Evolutionary conservation across 2,888 invertebrate genomes (phyloP), one percentile per base, ranked within the genome.

Genomic region (Sphaeridia pumilis): DNA sequence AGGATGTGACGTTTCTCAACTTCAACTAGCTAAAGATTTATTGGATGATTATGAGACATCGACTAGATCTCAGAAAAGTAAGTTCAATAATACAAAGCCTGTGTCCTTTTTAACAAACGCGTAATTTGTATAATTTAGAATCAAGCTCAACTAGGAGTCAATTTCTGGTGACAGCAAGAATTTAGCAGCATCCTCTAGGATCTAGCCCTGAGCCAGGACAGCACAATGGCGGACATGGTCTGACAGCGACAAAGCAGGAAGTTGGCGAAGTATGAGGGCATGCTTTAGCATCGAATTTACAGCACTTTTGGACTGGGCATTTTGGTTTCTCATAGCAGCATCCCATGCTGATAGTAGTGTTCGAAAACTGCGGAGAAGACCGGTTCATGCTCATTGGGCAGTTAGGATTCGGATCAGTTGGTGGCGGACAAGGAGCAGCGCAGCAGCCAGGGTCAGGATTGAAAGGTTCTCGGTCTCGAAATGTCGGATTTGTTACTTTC

Each of bases 1-100:
- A 71, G 89, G 89, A 7, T 88, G 87, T 70, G 83, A 87, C 0
- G 88, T 88, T 67, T 87, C 87, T 10, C 90, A 90, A 72, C 84
- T 87, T 57, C 84, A 87, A 50, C 73, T 89, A 54, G 90, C 88
- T 2, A 87, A 87, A 20, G 31, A 31, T 31, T 7, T 14, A 31
- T 31, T 31, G 31, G 31, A 31, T 31, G 31, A 31, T 14, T 14
- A 31, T 14, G 14, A 31, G 31, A 10, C 14, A 14, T 31, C n/a
- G n/a, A n/a, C n/a, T n/a, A n/a, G n/a, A n/a, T n/a, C n/a, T n/a
- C n/a, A n/a, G n/a, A n/a, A n/a, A n/a, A n/a, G n/a, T n/a, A n/a
- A 14, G 31, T 31, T 31, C 14, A 14, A 31, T 7, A 31, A 14
- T 31, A 31, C 31, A 14, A 31, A 14, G 10, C 14, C 7, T 14